phyloP scores from a whole-genome alignment of 2,113 vertebrate genomes.

The Beaufortia kweichowensis region DNA sequence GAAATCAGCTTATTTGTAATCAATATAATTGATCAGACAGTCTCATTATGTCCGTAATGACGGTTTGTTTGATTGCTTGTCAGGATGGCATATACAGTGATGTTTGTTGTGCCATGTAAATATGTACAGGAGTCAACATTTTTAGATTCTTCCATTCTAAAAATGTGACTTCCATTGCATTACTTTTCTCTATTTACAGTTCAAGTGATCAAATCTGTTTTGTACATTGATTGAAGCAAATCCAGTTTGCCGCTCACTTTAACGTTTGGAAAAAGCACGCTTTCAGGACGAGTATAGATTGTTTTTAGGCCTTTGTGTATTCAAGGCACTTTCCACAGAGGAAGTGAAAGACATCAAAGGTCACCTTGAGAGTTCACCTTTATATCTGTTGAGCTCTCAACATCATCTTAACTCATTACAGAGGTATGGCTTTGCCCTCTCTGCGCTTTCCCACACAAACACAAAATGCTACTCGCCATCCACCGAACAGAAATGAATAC shows the following conservation, averaged over 20 bases:
- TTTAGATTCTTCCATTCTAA: background rate
- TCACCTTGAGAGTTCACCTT: conserved; percentile 51
- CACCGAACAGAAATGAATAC: conserved; percentile 12
- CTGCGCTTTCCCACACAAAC: background rate
- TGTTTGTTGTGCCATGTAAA: background rate
- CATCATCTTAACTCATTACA: conserved; percentile 37
- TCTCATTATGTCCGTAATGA: conserved; percentile 50
- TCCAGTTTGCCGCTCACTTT: background rate
- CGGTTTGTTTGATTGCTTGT: background rate
- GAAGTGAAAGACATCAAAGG: conserved; percentile 22
- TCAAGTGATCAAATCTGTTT: background rate
- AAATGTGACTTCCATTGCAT: background rate
- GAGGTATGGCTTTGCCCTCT: background rate
- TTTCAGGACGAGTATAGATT: conserved; percentile 13
- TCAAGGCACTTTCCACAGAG: conserved; percentile 24
- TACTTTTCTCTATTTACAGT: conserved; percentile 11
- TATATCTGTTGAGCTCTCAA: conserved; percentile 13
- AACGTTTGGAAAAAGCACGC: background rate
- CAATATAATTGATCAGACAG: conserved; percentile 68
- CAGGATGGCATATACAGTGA: background rate
- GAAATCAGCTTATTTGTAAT: conserved; percentile 64
- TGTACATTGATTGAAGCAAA: conserved; percentile 8
- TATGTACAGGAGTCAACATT: background rate
- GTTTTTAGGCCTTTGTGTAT: conserved; percentile 19
- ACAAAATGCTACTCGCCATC: background rate